Conservation (phyloP, 2,888 invertebrate genomes). For the Erynnis tages region DNA sequence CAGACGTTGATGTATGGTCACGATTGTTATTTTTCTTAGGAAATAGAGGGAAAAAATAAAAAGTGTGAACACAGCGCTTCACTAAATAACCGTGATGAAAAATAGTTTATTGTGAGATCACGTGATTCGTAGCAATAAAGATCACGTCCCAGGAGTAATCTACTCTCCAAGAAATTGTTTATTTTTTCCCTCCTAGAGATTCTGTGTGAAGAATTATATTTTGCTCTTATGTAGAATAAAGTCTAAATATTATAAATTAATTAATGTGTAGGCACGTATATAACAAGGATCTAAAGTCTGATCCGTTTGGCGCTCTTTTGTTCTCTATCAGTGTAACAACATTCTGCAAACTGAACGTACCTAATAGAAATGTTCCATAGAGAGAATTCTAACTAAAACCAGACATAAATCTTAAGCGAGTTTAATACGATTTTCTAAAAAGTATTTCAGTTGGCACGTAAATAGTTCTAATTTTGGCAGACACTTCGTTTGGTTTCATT, state of each 20-base stretch:
- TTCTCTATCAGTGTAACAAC: no score
- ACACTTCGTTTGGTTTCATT: conserved; percentile 5
- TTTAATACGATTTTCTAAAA: conserved; percentile 23
- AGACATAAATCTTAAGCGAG: conserved; percentile 17
- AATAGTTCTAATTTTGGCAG: conserved; percentile 27
- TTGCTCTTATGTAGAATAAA: conserved; percentile 23
- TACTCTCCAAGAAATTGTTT: conserved; percentile 67
- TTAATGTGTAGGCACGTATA: not conserved
- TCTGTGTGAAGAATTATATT: conserved; percentile 58
- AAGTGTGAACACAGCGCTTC: conserved; percentile 61
- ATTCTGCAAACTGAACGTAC: not conserved
- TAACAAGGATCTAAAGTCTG: not conserved
- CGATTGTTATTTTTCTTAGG: conserved; percentile 68
- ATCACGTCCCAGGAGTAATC: conserved; percentile 43
- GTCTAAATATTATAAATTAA: not conserved
- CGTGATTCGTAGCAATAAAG: conserved; percentile 76
- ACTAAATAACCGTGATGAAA: conserved; percentile 74
- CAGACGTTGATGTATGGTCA: conserved; percentile 66
- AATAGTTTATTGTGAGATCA: conserved; percentile 76
- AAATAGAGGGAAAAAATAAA: conserved; percentile 59
- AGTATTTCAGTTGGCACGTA: conserved; percentile 26
- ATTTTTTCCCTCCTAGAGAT: conserved; percentile 46
- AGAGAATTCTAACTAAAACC: conserved; percentile 12
- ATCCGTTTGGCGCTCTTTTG: no score
- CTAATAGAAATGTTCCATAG: not conserved